Percentiles rank a stretch among this genome's conserved stretches.
Conservation (phyloP, 1,140 invertebrate species). For the Lethrus apterus region DNA sequence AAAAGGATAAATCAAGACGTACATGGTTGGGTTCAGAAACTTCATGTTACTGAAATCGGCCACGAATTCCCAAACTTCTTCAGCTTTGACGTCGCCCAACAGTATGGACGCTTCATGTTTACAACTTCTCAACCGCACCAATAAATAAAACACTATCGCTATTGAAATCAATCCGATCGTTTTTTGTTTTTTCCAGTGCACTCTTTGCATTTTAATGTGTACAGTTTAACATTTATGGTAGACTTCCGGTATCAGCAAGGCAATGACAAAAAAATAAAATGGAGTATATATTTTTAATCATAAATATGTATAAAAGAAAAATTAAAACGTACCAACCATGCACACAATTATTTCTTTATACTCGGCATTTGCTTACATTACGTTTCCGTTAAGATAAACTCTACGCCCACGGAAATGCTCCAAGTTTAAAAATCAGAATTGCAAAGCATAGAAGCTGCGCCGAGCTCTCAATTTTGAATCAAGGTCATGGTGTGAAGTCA, state of each 20-base stretch:
- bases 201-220: conserved; percentile 4
- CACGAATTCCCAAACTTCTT: conserved; percentile 62
- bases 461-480: no score
- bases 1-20: conserved; percentile 35
- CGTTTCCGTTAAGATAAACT: no score
- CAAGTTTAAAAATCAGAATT: no score
- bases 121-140: background rate
- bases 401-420: no score
- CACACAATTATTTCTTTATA: no score
- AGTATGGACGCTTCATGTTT: conserved; percentile 3
- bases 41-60: conserved; percentile 68
- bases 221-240: no score
- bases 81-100: conserved; percentile 45
- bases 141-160: background rate
- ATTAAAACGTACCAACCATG: no score
- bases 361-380: no score
- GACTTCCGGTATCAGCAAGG: background rate
- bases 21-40: conserved; percentile 65
- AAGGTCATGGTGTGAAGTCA: no score
- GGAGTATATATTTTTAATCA: no score
- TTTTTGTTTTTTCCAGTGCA: conserved; percentile 4
- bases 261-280: background rate
- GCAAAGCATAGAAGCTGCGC: no score
- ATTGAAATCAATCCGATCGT: background rate
- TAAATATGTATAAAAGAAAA: no score